Base-by-base conservation (phyloP, 2,888 invertebrate species). In the Tenthredo distinguenda region DNA sequence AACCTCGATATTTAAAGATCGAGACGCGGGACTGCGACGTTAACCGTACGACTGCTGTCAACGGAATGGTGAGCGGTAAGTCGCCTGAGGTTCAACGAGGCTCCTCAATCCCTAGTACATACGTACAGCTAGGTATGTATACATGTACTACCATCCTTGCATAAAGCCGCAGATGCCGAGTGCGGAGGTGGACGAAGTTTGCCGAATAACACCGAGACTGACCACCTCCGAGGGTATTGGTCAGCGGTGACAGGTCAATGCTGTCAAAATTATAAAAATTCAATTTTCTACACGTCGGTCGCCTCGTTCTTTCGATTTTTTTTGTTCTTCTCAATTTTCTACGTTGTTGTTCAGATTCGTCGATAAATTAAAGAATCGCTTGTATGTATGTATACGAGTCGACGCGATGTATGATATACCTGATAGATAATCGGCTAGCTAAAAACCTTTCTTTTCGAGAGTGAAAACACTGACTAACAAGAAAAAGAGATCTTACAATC, bases 1-100 rank as follows among this genome's bases (percentile, higher is more conserved):
- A 50, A 15, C 21, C 10, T 21, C 68, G 68, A 68, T 68, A 15
- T 34, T 68, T 34, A 5, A 68, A 68, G 6, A 68, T 21, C 72
- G 72, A 15, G 76, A 47, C 21, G 55, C 47, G 40, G 5, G 21
- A 58, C 62, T 43, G 55, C 87, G 40, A 84, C 85, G 43, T 86
- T 83, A 50, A 86, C 43, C 62, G 86, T 87, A 89, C 91, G 88
- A 88, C 86, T 87, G 89, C 91, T 91, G 91, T 91, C 91, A 92
- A 90, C 91, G 88, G 90, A 91, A 91, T 91, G 91, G 86, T 85
- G 85, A 84, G 84, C 86, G 83, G 82, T 26, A 79, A 76, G 71
- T 83, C 71, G 86, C 68, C 84, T 84, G 85, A 86, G 86, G 85
- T 86, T 85, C 85, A 87, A 86, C 86, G 85, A 86, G 85, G 86